Base-by-base conservation (phyloP, 2,888 invertebrate species). In the Callyntrura guangdongensis region DNA sequence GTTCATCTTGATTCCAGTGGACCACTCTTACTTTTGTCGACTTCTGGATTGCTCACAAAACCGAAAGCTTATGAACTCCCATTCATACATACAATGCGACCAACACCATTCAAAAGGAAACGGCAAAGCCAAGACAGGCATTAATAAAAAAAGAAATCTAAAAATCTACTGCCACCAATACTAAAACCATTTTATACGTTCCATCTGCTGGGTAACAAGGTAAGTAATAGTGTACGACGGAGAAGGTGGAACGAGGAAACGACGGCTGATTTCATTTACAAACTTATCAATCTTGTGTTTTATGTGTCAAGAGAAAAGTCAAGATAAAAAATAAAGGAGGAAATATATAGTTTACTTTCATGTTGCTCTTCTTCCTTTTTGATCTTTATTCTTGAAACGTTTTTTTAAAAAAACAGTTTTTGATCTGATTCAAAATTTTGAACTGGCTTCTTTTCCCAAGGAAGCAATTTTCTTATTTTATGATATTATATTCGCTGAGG, bases 1-100 rank as follows among this genome's bases (percentile, higher is more conserved):
- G 85, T 56, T 86, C 81, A 90, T 90, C 86, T 86, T 61, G 72
- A 90, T 90, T 86, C 72, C 22, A 20, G 1, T 79, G 56, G 22
- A 69, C 84, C 67, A 83, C 67, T 67, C 67, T 84, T 81, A 59
- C 81, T 61, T 61, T 59, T 81, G 59, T 25, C 45, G 12, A 61
- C 81, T 61, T 36, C 81, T 81, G 69, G 69, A 36, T 11, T 45
- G 69, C n/a, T 17, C 20, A n/a, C 14, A 3, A 53, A 11, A 69
- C 25, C 56, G 53, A 49, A 12, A 79, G 36, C 47, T 81, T 36
- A 36, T 36, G 36, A 36, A 36, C 36, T 36, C 36, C 36, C 36
- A n/a, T n/a, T 36, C 36, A n/a, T 36, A 4, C 36, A 36, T 36
- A 36, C 36, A 36, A 36, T 36, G 36, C 22, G n/a, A 14, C 27